Conservation (phyloP, 2,797 vertebrate species). For the Coreius guichenoti region DNA sequence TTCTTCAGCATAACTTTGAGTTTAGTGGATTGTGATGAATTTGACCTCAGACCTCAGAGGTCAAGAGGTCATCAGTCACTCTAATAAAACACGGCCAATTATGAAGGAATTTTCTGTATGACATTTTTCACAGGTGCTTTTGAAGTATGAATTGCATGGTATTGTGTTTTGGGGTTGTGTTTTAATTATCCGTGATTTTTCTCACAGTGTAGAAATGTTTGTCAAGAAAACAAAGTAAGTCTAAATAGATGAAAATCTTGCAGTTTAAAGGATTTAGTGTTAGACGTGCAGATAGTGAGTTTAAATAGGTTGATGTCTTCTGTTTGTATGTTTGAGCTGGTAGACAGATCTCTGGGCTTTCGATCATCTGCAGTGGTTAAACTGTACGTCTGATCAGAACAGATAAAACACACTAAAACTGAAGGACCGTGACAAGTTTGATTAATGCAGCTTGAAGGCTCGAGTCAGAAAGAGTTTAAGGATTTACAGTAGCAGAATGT, state of each 20-base stretch:
- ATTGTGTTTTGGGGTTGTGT: not conserved
- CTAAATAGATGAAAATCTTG: not conserved
- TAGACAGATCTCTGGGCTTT: not conserved
- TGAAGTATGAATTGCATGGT: not conserved
- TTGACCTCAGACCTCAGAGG: too few relatives aligned
- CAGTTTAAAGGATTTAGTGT: not conserved
- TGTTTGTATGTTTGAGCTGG: not conserved
- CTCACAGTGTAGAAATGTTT: not conserved
- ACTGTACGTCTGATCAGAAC: not conserved
- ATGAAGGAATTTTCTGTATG: not conserved
- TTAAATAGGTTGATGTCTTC: not conserved
- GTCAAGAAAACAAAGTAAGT: not conserved
- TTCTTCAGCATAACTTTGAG: not conserved
- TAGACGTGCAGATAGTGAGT: not conserved
- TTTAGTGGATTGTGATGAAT: not conserved
- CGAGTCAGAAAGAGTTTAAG: not conserved
- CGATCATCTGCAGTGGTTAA: not conserved
- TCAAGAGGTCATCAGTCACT: too few relatives aligned
- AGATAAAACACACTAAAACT: not conserved
- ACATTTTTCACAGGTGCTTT: not conserved
- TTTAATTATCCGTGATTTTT: not conserved
- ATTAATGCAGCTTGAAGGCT: not conserved
- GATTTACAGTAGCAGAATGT: not conserved
- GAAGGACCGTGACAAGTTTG: too few relatives aligned
- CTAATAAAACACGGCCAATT: not conserved